Evolutionary conservation across 2,888 invertebrate species (phyloP).

Genomic region (Drosophila glabriapex): DNA sequence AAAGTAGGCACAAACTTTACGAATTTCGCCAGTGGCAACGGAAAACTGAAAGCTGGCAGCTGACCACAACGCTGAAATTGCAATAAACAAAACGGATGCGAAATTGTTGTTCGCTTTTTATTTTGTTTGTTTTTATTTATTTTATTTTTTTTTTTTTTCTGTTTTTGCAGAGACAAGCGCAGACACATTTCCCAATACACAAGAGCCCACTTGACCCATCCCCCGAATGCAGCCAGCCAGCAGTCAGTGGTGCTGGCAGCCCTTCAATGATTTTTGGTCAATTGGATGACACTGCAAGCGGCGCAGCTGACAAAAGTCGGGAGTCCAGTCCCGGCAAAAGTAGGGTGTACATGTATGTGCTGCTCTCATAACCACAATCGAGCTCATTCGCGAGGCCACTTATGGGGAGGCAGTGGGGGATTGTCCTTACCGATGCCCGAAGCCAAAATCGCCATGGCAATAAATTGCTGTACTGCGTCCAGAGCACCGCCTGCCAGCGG

Average conservation of each 20-base stretch:
- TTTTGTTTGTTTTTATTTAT: slow-evolving; percentile 6
- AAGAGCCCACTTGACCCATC: slow-evolving; percentile 42
- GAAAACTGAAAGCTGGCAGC: slow-evolving; percentile 28
- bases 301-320: slow-evolving; percentile 20
- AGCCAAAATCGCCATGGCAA: slow-evolving; percentile 76
- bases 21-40: slow-evolving; percentile 56
- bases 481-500: slow-evolving; percentile 45
- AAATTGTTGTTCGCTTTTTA: slow-evolving; percentile 54
- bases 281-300: slow-evolving; percentile 54
- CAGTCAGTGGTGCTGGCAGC: slow-evolving; percentile 12
- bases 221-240: not conserved
- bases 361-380: slow-evolving; percentile 62
- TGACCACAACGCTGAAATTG: slow-evolving; percentile 53
- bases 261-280: slow-evolving; percentile 63
- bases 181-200: slow-evolving; percentile 53
- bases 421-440: slow-evolving; percentile 15
- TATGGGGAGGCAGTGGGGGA: slow-evolving; percentile 41
- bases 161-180: slow-evolving; percentile 25
- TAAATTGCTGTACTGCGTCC: slow-evolving; percentile 71
- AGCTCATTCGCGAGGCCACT: slow-evolving; percentile 65
- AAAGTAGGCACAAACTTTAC: slow-evolving; percentile 61
- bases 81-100: slow-evolving; percentile 65
- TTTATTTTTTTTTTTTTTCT: not conserved
- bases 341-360: slow-evolving; percentile 19
- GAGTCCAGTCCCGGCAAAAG: slow-evolving; percentile 16